Evolutionary conservation across 2,888 invertebrate species (phyloP), one percentile per base, ranked within the genome.

Genomic region (Andrena minutula): DNA sequence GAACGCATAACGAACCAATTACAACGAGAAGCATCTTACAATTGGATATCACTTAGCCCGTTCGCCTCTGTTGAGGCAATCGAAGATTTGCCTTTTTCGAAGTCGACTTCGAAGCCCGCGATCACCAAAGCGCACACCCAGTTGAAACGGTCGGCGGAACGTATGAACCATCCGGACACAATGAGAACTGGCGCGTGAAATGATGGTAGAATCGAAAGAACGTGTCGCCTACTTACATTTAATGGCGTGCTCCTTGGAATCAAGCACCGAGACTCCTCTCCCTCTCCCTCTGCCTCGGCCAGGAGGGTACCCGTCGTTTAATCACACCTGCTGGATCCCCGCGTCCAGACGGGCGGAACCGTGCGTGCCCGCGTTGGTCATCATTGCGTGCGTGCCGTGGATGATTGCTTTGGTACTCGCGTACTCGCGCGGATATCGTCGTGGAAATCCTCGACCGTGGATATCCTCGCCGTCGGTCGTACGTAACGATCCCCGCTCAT

Each of bases 401-500:
- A 61, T 61, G 61, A 63, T 79, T 85, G 77, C 60, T 66, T 72
- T 75, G 58, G 77, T 56, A 82, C 41, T 16, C 86, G 86, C 85
- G 88, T 88, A 83, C 86, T 75, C 88, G 86, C 85, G 89, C 84
- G 87, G 78, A 87, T 89, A 89, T 88, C 85, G 85, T 83, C 84
- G 89, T 87, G 85, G 83, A 86, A 86, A 86, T 88, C 85, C 88
- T 85, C 84, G 88, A 74, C 64, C 88, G 89, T 88, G 88, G 88
- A 88, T 87, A 88, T 84, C 86, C 85, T 87, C 86, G 77, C 79
- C 83, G 88, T 90, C 83, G 89, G 86, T 87, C 88, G 88, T 88
- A 90, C 90, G 92, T 90, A 93, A 93, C 93, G 93, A 93, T 93
- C 93, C 91, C 92, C 89, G 91, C 90, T 93, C 92, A 91, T 92